A percentile compares a stretch with the other conserved stretches of the same genome.
These are phyloP conservation scores for Phrynocephalus forsythii DNA, from an alignment of 2,797 vertebrate genomes.

Conservation along the genomic window DNA sequence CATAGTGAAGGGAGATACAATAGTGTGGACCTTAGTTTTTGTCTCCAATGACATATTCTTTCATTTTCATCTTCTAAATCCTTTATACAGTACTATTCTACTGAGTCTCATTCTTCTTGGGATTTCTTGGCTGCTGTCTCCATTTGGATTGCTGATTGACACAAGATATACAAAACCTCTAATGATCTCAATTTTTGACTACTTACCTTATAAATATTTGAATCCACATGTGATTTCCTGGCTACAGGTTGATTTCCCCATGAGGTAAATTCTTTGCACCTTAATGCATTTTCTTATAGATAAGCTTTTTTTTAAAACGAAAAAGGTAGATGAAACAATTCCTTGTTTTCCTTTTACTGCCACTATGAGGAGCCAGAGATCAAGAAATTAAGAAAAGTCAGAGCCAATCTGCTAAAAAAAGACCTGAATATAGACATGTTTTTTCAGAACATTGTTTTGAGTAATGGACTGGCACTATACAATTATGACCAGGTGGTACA, in stretches of 20 bases:
- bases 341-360: constrained; percentile 32
- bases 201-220: neutral
- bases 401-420: neutral
- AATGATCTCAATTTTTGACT: neutral
- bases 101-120: too few relatives aligned
- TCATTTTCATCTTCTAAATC: too few relatives aligned
- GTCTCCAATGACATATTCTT: too few relatives aligned
- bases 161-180: neutral
- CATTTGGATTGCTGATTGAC: neutral
- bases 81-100: too few relatives aligned
- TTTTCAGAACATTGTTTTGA: neutral
- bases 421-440: neutral
- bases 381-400: constrained; percentile 37
- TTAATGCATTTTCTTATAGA: neutral
- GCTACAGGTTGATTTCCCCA: neutral
- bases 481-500: neutral
- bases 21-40: too few relatives aligned
- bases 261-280: neutral
- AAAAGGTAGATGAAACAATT: neutral
- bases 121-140: too few relatives aligned
- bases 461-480: constrained; percentile 21
- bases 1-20: too few relatives aligned
- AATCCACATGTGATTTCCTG: neutral
- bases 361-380: constrained; percentile 70
- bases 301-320: neutral